Percentiles rank a stretch among this genome's conserved stretches.
These are phyloP conservation scores for Odontothrips loti DNA, from an alignment of 2,888 invertebrate species.

Conservation along the genomic window DNA sequence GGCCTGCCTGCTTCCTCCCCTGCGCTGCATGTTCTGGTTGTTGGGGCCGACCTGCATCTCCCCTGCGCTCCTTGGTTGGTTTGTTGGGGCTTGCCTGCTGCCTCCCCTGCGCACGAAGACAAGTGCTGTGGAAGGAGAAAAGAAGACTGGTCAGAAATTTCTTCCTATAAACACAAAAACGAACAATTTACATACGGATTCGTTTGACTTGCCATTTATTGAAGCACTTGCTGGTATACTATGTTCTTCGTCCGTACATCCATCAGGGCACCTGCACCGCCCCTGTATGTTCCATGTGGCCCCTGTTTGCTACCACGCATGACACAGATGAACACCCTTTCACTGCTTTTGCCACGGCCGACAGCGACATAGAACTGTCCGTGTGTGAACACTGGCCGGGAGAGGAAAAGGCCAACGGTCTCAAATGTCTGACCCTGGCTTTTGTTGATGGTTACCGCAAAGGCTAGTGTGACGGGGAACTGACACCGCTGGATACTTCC, in stretches of 20 bases:
- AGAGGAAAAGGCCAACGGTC: not conserved
- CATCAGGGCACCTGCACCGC: not conserved
- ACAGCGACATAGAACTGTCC: not conserved
- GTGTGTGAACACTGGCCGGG: not conserved
- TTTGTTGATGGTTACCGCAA: slow-evolving; percentile 32
- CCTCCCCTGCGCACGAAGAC: too few relatives aligned
- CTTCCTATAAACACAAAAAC: too few relatives aligned
- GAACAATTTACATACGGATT: too few relatives aligned
- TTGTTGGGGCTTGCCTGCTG: too few relatives aligned
- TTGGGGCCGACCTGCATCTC: too few relatives aligned
- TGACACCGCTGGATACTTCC: slow-evolving; percentile 27
- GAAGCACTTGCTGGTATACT: not conserved
- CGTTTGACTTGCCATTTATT: too few relatives aligned
- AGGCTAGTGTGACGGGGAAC: slow-evolving; percentile 34
- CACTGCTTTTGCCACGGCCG: not conserved
- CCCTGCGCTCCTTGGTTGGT: too few relatives aligned
- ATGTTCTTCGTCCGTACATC: not conserved
- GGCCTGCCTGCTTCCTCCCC: too few relatives aligned
- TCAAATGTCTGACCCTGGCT: slow-evolving; percentile 29
- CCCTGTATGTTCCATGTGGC: not conserved
- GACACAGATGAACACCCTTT: not conserved
- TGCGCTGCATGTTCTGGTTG: too few relatives aligned
- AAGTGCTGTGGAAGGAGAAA: too few relatives aligned
- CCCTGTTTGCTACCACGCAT: not conserved
- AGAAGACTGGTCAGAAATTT: too few relatives aligned